These are phyloP conservation scores for Anodontia alba DNA, from an alignment of 2,888 invertebrate species.

Conservation along the genomic window DNA sequence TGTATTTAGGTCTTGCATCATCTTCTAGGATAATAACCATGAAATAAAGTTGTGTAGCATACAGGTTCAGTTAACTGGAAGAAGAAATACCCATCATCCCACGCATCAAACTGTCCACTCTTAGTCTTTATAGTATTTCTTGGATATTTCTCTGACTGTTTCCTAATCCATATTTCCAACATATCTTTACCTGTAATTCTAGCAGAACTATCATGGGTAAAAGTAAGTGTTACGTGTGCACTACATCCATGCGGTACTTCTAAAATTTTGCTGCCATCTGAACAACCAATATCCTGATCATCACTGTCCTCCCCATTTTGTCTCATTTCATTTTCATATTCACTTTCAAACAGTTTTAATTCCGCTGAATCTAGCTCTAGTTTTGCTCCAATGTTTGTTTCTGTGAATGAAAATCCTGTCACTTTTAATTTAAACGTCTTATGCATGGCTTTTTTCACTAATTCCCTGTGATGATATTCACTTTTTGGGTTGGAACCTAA, in stretches of 20 bases:
- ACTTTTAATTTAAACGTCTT: conserved; percentile 71
- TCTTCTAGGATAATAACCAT: conserved; percentile 51
- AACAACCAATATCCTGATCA: not conserved
- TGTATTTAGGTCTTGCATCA: too few relatives aligned
- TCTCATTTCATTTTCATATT: conserved; percentile 58
- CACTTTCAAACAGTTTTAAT: conserved; percentile 77
- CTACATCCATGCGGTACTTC: conserved; percentile 58
- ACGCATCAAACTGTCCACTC: conserved; percentile 28
- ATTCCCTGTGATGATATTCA: conserved; percentile 67
- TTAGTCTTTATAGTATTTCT: not conserved
- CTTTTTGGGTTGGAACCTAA: conserved; percentile 64
- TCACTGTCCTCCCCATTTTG: not conserved
- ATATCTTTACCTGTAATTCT: conserved; percentile 63
- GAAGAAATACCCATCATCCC: conserved; percentile 39
- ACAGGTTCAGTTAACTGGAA: conserved; percentile 33
- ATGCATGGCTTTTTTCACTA: conserved; percentile 73
- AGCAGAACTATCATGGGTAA: conserved; percentile 55
- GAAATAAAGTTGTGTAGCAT: conserved; percentile 43
- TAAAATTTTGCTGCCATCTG: not conserved
- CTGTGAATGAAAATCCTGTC: conserved; percentile 80
- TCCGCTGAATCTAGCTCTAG: conserved; percentile 75
- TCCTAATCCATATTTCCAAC: conserved; percentile 38
- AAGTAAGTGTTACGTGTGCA: conserved; percentile 74
- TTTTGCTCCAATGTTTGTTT: conserved; percentile 80
- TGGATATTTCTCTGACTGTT: conserved; percentile 15